These are phyloP conservation scores for Beris morrisii DNA, from an alignment of 2,888 invertebrate genomes.

Conservation along the genomic window DNA sequence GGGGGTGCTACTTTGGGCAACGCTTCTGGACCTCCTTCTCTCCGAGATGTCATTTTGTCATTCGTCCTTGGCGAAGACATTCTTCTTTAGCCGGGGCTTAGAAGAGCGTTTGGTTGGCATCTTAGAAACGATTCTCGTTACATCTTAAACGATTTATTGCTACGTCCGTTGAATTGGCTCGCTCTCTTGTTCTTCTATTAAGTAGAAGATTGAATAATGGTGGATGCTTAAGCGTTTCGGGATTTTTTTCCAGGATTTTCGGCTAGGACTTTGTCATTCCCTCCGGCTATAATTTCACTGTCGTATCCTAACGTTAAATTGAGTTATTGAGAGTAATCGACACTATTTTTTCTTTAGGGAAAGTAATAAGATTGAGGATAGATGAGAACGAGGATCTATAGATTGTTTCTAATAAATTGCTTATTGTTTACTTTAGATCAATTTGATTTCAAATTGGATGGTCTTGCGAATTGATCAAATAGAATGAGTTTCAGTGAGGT, in stretches of 20 bases:
- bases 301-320: not conserved
- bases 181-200: constrained; percentile 29
- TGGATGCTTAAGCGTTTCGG: constrained; percentile 27
- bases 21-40: not conserved
- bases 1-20: not conserved
- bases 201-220: constrained; percentile 34
- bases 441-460: too few relatives aligned
- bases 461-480: too few relatives aligned
- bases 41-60: constrained; percentile 13
- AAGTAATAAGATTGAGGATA: too few relatives aligned
- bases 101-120: not conserved
- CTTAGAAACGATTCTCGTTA: constrained; percentile 26
- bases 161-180: constrained; percentile 23
- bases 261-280: not conserved
- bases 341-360: not conserved
- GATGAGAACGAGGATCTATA: too few relatives aligned
- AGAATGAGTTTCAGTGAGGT: too few relatives aligned
- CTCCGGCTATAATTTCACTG: constrained; percentile 4
- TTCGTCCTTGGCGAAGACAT: constrained; percentile 2
- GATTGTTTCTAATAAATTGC: too few relatives aligned
- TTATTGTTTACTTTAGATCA: too few relatives aligned
- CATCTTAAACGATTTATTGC: constrained; percentile 33
- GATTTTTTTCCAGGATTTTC: constrained; percentile 2
- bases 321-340: constrained; percentile 6
- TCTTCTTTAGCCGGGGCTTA: not conserved